Evolutionary conservation across 2,113 vertebrate genomes (phyloP).

Genomic region (Orcinus orca): DNA sequence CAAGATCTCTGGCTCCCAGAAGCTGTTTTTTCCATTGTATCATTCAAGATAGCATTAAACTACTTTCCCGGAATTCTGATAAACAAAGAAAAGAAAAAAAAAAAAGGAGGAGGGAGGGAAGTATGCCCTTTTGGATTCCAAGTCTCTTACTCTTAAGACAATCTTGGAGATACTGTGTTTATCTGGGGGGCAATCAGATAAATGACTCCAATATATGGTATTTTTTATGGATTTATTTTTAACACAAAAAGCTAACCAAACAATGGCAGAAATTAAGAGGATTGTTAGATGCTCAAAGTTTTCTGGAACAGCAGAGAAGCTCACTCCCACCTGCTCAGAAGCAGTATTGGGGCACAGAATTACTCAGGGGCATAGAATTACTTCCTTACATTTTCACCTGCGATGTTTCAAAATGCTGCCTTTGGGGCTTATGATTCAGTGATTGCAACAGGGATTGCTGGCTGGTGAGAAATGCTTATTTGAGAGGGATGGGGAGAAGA

Average conservation of each 20-base stretch:
- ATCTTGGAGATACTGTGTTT: not conserved
- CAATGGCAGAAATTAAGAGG: not conserved
- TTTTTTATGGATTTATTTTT: not conserved
- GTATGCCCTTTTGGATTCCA: not conserved
- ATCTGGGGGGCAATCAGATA: not conserved
- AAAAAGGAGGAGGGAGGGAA: not conserved
- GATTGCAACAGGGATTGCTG: not conserved
- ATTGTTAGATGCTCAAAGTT: not conserved
- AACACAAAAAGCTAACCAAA: not conserved
- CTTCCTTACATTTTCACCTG: not conserved
- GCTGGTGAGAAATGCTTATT: not conserved
- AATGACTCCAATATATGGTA: not conserved
- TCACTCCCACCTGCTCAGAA: not conserved
- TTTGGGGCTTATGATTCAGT: not conserved
- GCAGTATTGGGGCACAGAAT: not conserved
- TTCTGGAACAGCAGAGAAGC: not conserved
- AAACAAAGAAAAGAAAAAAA: not conserved
- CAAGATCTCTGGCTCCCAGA: conserved; percentile 6
- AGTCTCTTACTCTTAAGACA: not conserved
- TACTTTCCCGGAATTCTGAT: conserved; percentile 59
- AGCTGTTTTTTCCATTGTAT: conserved; percentile 66
- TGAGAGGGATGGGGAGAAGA: too few relatives aligned
- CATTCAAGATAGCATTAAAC: conserved; percentile 54
- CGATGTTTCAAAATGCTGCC: not conserved
- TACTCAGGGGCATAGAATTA: not conserved